phyloP scores from a whole-genome alignment of 64 coral and sea anemone genomes.

The Anthopleura sola region DNA sequence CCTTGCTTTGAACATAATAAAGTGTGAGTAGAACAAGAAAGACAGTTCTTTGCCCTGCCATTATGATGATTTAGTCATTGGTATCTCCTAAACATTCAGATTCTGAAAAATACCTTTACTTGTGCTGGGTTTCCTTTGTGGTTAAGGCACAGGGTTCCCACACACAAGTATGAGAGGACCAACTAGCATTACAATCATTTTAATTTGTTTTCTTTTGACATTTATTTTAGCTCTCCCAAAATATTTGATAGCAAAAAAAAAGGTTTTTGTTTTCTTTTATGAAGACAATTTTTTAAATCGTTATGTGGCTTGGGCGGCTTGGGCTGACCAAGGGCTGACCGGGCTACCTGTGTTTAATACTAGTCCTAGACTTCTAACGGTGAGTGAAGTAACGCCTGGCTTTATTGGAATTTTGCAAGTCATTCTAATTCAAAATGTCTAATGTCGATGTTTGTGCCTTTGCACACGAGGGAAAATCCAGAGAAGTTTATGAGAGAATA shows the following conservation, averaged over 20 bases:
- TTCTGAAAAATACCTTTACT: not conserved
- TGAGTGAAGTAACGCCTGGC: not conserved
- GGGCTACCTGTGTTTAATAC: not conserved
- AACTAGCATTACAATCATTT: not conserved
- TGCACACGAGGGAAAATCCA: slow-evolving; percentile 89
- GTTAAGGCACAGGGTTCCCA: not conserved
- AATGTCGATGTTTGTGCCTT: slow-evolving; percentile 81
- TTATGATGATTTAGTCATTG: not conserved
- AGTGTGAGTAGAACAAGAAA: not conserved
- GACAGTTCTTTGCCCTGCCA: not conserved
- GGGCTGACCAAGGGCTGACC: no score
- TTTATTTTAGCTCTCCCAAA: not conserved
- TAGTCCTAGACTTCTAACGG: not conserved
- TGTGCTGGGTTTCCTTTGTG: not conserved
- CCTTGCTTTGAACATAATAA: not conserved
- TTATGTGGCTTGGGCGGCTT: no score
- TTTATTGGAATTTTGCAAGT: not conserved
- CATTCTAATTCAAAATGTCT: slow-evolving; percentile 57
- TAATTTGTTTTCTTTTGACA: no score
- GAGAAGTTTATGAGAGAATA: slow-evolving; percentile 72
- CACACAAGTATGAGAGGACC: not conserved
- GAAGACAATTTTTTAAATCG: not conserved
- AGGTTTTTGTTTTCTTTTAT: not conserved
- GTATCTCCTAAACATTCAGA: not conserved
- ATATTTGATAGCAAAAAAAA: not conserved